Percentiles rank a stretch among this genome's conserved stretches.
These are phyloP conservation scores for Drosophila fuyamai DNA, from an alignment of 1,140 invertebrate genomes.

Conservation along the genomic window DNA sequence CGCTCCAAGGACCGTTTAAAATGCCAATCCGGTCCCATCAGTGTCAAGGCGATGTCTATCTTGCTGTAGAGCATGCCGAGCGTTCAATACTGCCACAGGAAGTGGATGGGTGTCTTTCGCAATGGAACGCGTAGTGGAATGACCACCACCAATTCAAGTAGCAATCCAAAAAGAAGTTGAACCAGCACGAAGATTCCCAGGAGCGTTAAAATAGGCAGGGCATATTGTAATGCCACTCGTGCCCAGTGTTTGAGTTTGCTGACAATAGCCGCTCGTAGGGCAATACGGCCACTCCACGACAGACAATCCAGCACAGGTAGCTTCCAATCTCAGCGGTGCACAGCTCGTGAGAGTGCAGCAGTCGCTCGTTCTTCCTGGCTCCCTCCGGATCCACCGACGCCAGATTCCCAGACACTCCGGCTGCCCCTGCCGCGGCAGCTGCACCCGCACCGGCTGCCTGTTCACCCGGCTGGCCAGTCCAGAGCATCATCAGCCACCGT, in stretches of 20 bases:
- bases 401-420: slow-evolving; percentile 4
- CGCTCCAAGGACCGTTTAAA: slow-evolving; percentile 95
- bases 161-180: slow-evolving; percentile 95
- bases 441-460: slow-evolving; percentile 25
- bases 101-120: slow-evolving; percentile 97
- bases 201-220: slow-evolving; percentile 87
- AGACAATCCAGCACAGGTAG: slow-evolving; percentile 96
- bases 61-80: slow-evolving; percentile 98
- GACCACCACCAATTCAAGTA: slow-evolving; percentile 96
- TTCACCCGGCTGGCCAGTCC: slow-evolving; percentile 85
- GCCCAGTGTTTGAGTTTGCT: slow-evolving; percentile 91
- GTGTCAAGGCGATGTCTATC: slow-evolving; percentile 97
- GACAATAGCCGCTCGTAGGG: slow-evolving; percentile 92
- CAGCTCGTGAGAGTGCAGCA: slow-evolving; percentile 94
- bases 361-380: slow-evolving; percentile 85
- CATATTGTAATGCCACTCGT: slow-evolving; percentile 88
- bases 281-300: slow-evolving; percentile 92
- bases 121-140: slow-evolving; percentile 96
- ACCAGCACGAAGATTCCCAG: slow-evolving; percentile 95
- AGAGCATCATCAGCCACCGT: slow-evolving; percentile 93
- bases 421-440: slow-evolving; percentile 18
- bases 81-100: slow-evolving; percentile 99
- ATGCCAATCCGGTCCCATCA: slow-evolving; percentile 99
- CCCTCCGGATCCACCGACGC: slow-evolving; percentile 46
- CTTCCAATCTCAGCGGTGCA: slow-evolving; percentile 96